Conservation (phyloP, 2,888 invertebrate genomes). For the Cabera pusaria region DNA sequence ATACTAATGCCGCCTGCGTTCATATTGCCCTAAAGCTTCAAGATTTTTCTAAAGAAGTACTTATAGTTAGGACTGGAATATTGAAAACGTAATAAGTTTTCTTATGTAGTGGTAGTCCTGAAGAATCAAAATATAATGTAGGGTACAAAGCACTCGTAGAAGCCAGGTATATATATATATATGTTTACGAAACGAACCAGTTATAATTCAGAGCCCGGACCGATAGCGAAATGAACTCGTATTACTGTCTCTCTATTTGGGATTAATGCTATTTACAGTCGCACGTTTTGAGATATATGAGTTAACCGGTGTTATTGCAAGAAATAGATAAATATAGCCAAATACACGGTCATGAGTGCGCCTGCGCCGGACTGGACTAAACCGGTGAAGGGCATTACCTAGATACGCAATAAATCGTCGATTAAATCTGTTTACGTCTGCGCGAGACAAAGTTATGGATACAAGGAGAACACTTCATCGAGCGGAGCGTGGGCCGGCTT, state of each 20-base stretch:
- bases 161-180: no score
- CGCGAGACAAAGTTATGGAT: constrained; percentile 47
- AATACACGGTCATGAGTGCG: constrained; percentile 9
- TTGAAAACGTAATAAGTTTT: no score
- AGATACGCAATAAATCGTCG: constrained; percentile 53
- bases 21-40: no score
- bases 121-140: no score
- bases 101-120: no score
- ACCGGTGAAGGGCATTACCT: constrained; percentile 47
- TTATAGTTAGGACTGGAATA: no score
- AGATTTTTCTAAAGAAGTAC: neutral
- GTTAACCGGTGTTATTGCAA: constrained; percentile 16
- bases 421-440: constrained; percentile 51
- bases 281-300: constrained; percentile 25
- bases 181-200: constrained; percentile 25
- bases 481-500: constrained; percentile 29
- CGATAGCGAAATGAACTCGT: constrained; percentile 26
- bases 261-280: constrained; percentile 27
- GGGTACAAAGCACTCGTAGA: no score
- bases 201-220: constrained; percentile 8
- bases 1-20: no score
- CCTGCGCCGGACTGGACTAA: constrained; percentile 12
- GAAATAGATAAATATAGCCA: constrained; percentile 11
- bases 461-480: constrained; percentile 38
- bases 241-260: constrained; percentile 26